Evolutionary conservation across 2,113 vertebrate species (phyloP).

Genomic region (Neomonachus schauinslandi): DNA sequence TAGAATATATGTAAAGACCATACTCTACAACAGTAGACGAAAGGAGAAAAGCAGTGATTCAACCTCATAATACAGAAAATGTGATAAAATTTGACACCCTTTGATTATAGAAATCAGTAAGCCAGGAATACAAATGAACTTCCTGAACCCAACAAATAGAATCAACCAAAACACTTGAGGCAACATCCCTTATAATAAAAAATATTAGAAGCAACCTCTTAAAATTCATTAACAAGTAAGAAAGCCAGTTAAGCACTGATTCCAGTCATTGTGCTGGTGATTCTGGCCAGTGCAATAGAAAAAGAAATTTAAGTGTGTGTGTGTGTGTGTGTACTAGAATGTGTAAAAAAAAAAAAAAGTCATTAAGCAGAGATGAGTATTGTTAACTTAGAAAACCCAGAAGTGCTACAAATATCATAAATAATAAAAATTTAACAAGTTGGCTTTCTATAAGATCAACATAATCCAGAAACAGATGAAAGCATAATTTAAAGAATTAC

Average conservation of each 20-base stretch:
- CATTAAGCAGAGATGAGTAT: not conserved
- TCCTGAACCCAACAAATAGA: not conserved
- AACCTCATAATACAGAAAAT: not conserved
- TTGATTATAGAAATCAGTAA: not conserved
- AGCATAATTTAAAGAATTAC: not conserved
- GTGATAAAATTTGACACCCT: not conserved
- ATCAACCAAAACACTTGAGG: not conserved
- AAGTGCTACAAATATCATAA: not conserved
- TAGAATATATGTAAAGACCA: not conserved
- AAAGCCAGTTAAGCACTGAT: not conserved
- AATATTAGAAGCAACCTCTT: not conserved
- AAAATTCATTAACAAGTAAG: not conserved
- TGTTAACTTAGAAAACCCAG: not conserved
- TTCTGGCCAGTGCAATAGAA: not conserved
- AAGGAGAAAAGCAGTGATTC: not conserved
- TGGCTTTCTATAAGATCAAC: not conserved
- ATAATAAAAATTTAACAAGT: not conserved
- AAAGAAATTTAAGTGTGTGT: not conserved
- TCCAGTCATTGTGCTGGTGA: not conserved
- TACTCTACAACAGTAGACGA: not conserved
- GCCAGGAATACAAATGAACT: not conserved
- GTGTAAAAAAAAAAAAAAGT: not conserved
- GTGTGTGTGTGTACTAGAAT: not conserved
- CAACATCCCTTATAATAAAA: not conserved
- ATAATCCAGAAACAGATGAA: not conserved